phyloP scores from a whole-genome alignment of 2,797 vertebrate genomes.

The Mallotus villosus region DNA sequence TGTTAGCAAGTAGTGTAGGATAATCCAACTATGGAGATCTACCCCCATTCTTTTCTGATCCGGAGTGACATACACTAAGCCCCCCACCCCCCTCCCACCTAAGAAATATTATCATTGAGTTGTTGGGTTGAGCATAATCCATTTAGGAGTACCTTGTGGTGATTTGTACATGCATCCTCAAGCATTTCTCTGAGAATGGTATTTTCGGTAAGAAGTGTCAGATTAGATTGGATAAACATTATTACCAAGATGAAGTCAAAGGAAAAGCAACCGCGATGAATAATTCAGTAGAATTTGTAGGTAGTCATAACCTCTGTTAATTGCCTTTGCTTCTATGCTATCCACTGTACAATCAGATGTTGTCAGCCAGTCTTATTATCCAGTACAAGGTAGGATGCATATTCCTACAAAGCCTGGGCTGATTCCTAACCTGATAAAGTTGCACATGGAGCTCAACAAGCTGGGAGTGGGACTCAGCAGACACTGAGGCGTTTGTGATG shows the following conservation, averaged over 20 bases:
- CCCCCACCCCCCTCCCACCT: background rate
- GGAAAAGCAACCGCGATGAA: slow-evolving; percentile 1
- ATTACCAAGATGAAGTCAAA: slow-evolving; percentile 10
- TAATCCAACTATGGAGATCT: slow-evolving; percentile 30
- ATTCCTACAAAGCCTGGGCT: slow-evolving; percentile 32
- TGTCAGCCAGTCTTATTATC: background rate
- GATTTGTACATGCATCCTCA: background rate
- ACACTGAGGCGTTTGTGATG: slow-evolving; percentile 8
- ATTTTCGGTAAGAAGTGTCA: background rate
- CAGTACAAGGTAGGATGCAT: background rate
- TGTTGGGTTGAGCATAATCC: slow-evolving; percentile 3
- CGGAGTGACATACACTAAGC: background rate
- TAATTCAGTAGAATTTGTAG: slow-evolving; percentile 1
- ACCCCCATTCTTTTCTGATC: slow-evolving; percentile 34
- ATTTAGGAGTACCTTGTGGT: background rate
- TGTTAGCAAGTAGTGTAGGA: slow-evolving; percentile 35
- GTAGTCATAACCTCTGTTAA: slow-evolving; percentile 22
- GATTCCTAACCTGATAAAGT: slow-evolving; percentile 50
- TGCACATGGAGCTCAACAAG: background rate
- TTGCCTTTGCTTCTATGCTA: background rate
- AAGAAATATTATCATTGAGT: background rate
- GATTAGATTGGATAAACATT: slow-evolving; percentile 6
- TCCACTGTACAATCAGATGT: slow-evolving; percentile 4
- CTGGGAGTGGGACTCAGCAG: too few species aligned
- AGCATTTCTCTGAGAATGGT: background rate